These are phyloP conservation scores for Eulithis prunata DNA, from an alignment of 2,888 invertebrate species.

Conservation along the genomic window DNA sequence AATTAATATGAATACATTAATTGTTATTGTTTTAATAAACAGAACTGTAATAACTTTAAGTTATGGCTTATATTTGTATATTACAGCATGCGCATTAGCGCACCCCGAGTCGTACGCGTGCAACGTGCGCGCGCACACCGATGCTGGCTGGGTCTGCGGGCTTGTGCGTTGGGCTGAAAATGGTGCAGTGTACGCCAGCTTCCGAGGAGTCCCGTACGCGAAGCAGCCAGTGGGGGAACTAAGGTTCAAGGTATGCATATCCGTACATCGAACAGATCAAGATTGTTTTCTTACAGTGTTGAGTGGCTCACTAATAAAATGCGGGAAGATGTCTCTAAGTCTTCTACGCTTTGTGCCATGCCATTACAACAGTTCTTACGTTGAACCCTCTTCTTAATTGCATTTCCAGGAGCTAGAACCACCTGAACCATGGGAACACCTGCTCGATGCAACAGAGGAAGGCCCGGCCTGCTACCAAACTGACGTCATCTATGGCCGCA, in stretches of 20 bases:
- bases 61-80: neutral
- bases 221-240: constrained; percentile 67
- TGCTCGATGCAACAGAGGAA: constrained; percentile 82
- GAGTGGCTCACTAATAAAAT: no score
- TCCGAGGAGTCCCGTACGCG: constrained; percentile 76
- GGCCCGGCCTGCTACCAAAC: constrained; percentile 86
- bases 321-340: no score
- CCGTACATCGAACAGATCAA: no score
- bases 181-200: constrained; percentile 63
- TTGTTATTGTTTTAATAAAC: no score
- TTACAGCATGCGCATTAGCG: constrained; percentile 47
- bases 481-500: constrained; percentile 67
- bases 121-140: constrained; percentile 49
- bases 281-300: no score
- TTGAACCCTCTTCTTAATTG: neutral
- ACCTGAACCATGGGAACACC: constrained; percentile 75
- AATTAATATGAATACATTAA: no score
- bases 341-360: no score
- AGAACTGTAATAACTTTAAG: no score
- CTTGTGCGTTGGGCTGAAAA: constrained; percentile 46
- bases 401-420: constrained; percentile 80
- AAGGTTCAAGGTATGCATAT: constrained; percentile 62
- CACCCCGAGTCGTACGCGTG: constrained; percentile 40
- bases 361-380: no score
- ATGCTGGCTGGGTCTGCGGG: constrained; percentile 67